Evolutionary conservation across 2,797 vertebrate genomes (phyloP).

Genomic region (Diplodus sargus): DNA sequence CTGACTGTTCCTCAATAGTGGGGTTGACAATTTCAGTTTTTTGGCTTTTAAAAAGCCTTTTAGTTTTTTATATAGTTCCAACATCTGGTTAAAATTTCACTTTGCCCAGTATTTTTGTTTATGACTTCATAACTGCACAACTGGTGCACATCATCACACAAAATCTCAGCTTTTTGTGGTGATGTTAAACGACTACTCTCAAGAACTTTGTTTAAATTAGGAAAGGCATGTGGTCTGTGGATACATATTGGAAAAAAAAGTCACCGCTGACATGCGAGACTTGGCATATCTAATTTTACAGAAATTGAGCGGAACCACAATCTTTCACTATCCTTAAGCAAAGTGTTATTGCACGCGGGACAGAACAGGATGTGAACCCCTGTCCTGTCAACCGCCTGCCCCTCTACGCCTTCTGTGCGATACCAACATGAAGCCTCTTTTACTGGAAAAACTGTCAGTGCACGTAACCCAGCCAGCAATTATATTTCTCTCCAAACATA

Average conservation of each 20-base stretch:
- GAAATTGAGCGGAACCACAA: conserved; percentile 38
- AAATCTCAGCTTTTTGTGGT: neutral
- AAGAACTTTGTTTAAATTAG: conserved; percentile 16
- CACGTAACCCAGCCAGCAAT: conserved; percentile 9
- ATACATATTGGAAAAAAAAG: conserved; percentile 30
- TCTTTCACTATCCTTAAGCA: conserved; percentile 12
- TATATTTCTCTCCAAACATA: conserved; percentile 17
- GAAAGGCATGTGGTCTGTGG: conserved; percentile 31
- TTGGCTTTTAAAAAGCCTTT: neutral
- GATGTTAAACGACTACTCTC: conserved; percentile 2
- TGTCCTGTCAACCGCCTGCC: neutral
- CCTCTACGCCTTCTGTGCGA: neutral
- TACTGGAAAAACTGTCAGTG: neutral
- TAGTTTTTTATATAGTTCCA: too few species aligned
- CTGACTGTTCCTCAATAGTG: neutral
- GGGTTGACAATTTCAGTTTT: too few species aligned
- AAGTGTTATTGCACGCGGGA: neutral
- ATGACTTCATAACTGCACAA: neutral
- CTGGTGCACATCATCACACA: neutral
- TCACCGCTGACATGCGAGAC: neutral
- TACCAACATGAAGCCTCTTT: conserved; percentile 16
- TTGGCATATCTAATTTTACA: conserved; percentile 41
- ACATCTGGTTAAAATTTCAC: too few species aligned
- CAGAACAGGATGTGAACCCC: neutral
- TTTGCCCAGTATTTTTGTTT: neutral